Percentiles rank a stretch among this genome's conserved stretches.
Evolutionary conservation across 1,140 invertebrate species (phyloP).

Genomic region (Paraescarpia echinospica): DNA sequence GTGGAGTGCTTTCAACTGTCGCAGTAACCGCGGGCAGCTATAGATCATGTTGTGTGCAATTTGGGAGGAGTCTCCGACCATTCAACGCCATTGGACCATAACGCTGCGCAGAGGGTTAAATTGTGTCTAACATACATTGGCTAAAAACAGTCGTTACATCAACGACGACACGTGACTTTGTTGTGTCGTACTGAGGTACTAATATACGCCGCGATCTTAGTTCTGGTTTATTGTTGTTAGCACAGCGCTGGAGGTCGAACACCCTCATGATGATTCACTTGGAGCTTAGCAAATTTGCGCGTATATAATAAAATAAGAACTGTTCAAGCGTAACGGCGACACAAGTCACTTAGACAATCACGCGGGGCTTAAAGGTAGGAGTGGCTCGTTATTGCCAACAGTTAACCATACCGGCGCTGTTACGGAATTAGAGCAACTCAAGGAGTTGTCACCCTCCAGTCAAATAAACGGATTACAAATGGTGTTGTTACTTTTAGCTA

Average conservation of each 20-base stretch:
- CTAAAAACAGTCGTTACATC: background rate
- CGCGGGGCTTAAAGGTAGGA: background rate
- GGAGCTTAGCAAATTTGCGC: background rate
- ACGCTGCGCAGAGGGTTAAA: background rate
- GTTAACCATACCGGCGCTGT: too few relatives aligned
- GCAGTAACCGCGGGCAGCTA: background rate
- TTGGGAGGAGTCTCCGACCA: background rate
- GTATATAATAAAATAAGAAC: background rate
- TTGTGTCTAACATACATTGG: background rate
- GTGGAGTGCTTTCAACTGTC: background rate
- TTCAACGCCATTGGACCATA: background rate
- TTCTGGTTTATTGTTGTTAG: background rate
- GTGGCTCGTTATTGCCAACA: too few relatives aligned
- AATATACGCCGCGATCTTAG: background rate
- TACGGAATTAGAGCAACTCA: too few relatives aligned
- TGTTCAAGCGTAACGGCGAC: background rate
- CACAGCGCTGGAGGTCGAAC: background rate
- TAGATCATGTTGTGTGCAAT: background rate
- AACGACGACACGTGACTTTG: background rate
- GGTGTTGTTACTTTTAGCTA: too few relatives aligned
- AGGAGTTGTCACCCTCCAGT: too few relatives aligned
- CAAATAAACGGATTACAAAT: too few relatives aligned
- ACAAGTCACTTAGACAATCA: background rate
- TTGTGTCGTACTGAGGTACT: background rate
- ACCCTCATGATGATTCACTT: background rate